Percentiles rank a stretch among this genome's conserved stretches.
phyloP scores from a whole-genome alignment of 1,140 invertebrate species.

The Calycopis cecrops region DNA sequence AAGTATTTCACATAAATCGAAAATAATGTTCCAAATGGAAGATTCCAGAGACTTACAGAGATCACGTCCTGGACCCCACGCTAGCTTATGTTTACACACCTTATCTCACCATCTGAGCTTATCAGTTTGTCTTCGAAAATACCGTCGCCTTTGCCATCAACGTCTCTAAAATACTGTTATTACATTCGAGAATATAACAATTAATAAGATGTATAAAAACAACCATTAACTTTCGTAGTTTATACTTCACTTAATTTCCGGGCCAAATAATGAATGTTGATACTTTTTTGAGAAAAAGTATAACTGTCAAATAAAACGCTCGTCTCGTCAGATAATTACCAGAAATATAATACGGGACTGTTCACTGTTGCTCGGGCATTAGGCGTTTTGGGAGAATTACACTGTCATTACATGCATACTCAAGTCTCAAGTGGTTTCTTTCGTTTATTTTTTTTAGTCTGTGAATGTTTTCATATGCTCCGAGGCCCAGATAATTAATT shows the following conservation, averaged over 20 bases:
- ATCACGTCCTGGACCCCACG: neutral
- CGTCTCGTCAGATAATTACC: neutral
- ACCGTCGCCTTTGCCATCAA: no score
- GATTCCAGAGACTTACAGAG: neutral
- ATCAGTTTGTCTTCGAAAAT: conserved; percentile 21
- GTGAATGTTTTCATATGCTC: no score
- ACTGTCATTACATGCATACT: no score
- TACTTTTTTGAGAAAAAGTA: conserved; percentile 4
- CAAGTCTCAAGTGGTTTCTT: no score
- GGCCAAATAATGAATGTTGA: conserved; percentile 4
- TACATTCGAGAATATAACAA: no score
- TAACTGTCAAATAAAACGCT: conserved; percentile 6
- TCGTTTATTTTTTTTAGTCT: no score
- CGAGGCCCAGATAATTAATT: no score
- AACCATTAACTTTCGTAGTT: conserved; percentile 4
- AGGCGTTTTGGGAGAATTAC: no score
- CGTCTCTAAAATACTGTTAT: no score
- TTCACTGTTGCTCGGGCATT: no score
- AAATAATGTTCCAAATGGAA: neutral
- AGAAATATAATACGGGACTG: no score
- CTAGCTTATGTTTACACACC: conserved; percentile 10
- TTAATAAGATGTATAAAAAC: neutral
- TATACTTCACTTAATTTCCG: conserved; percentile 9
- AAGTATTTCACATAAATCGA: no score
- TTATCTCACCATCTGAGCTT: conserved; percentile 9